Evolutionary conservation across 2,113 vertebrate genomes (phyloP), one percentile per base, ranked within the genome.

Genomic region (Scalopus aquaticus): DNA sequence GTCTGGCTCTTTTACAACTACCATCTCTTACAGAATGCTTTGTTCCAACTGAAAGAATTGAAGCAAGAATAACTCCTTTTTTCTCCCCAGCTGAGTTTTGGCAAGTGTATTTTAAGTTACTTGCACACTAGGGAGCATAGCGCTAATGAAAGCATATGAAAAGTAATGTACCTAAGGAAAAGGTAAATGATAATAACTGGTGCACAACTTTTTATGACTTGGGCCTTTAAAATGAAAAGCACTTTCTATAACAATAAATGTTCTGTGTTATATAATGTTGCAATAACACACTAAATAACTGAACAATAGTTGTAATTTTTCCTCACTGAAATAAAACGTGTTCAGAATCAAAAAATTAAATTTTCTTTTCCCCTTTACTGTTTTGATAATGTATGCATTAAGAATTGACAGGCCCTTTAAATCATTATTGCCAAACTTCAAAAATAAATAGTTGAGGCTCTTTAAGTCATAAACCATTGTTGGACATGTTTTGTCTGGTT

Each of bases 181-280:
- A 51, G 91, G 62, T 94, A 96, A 96, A 97, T 94, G 42, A 69
- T 94, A 97, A 93, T 70, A 98, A 95, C n/a, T 1, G 24, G 95
- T 93, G 74, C 92, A 97, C 32, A 97, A 88, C 74, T 54, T 96
- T 94, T 96, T 96, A 89, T 81, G 87, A 97, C 93, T 96, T 69
- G 65, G 62, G 30, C 0, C n/a, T 93, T 96, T 93, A 94, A 51
- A 88, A 58, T 88, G 76, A 95, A 97, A 97, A 96, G 93, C 67
- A 92, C 32, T 79, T 97, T 87, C 56, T 96, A 44, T 96, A 91
- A 95, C 91, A 97, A 95, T 94, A 95, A 97, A 94, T 93, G 19
- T 69, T 91, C 37, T 88, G 39, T 93, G 26, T 95, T 96, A 87
- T 73, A 60, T 84, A 95, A 95, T 78, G 74, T 56, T 96, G 49